Conservation (phyloP, 2,888 invertebrate genomes). For the Synanthedon formicaeformis region DNA sequence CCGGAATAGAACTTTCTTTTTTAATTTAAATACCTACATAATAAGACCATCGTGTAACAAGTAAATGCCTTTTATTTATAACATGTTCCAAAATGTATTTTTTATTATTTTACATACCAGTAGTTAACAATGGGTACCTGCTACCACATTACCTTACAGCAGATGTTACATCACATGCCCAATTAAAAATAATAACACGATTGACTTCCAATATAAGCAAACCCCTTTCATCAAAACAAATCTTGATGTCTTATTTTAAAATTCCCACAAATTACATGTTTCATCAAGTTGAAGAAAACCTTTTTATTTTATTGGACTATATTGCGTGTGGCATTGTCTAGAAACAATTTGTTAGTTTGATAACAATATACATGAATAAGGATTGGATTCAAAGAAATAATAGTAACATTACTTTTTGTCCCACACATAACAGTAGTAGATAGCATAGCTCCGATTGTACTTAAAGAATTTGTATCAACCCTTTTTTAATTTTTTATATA, state of each 20-base stretch:
- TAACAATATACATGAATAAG: slow-evolving; percentile 48
- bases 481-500: slow-evolving; percentile 42
- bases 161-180: slow-evolving; percentile 37
- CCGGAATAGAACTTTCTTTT: too few relatives aligned
- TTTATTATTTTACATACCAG: too few relatives aligned
- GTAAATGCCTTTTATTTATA: too few relatives aligned
- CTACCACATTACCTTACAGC: slow-evolving; percentile 12
- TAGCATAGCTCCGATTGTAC: background rate
- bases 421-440: slow-evolving; percentile 3
- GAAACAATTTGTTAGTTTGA: slow-evolving; percentile 26
- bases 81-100: too few relatives aligned
- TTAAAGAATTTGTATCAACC: slow-evolving; percentile 43
- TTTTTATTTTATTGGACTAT: slow-evolving; percentile 24
- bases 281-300: slow-evolving; percentile 19
- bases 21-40: too few relatives aligned
- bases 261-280: slow-evolving; percentile 47
- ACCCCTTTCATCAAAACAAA: slow-evolving; percentile 47
- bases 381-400: slow-evolving; percentile 34
- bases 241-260: slow-evolving; percentile 50
- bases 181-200: slow-evolving; percentile 59
- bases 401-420: slow-evolving; percentile 35
- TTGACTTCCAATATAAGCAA: slow-evolving; percentile 41
- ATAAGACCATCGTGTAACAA: too few relatives aligned
- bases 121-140: background rate
- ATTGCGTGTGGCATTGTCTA: slow-evolving; percentile 35